Evolutionary conservation across 2,797 vertebrate species (phyloP), one percentile per base, ranked within the genome.

Genomic region (Enteromius paludinosus): DNA sequence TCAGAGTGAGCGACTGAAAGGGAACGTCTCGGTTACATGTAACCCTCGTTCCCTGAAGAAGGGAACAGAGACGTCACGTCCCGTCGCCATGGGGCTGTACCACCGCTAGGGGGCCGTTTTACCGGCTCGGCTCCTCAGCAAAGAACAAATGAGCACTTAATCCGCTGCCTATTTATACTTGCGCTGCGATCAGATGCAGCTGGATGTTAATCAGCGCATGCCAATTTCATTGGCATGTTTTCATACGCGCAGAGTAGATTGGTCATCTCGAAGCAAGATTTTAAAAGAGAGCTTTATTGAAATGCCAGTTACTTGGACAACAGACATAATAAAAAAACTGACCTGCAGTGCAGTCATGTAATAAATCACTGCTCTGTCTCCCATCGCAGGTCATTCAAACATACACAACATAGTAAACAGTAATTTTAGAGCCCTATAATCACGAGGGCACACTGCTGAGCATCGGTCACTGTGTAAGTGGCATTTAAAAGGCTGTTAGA

Each of bases 401-500:
- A 45, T 28, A 69, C 49, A 69, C 18, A 81, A 80, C 54, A 56
- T n/a, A 35, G 59, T 64, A 75, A 35, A 10, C 59, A 79, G 28
- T 30, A 62, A 25, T 18, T 62, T 47, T 49, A 47, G 1, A 33
- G 38, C 28, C 14, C 41, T 62, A 62, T 33, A 72, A 81, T 81
- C 56, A 35, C 25, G 18, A 72, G 54, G 56, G 41, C 1, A 2
- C 25, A 56, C 18, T 5, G 4, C 38, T 45, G 52, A 71, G 52
- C 38, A 20, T 45, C 11, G 15, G 23, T 45, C 52, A 69, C 49
- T 69, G 23, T 65, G 25, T 80, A 35, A 72, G 56, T 71, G 78
- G 38, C 56, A 72, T 72, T 83, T 78, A 70, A 78, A 70, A 78
- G 30, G 66, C 41, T 71, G 71, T 64, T 75, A 74, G 64, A 38